Percentiles rank a stretch among this genome's conserved stretches.
Evolutionary conservation across 2,113 vertebrate species (phyloP).

Genomic region (Hippocampus comes): DNA sequence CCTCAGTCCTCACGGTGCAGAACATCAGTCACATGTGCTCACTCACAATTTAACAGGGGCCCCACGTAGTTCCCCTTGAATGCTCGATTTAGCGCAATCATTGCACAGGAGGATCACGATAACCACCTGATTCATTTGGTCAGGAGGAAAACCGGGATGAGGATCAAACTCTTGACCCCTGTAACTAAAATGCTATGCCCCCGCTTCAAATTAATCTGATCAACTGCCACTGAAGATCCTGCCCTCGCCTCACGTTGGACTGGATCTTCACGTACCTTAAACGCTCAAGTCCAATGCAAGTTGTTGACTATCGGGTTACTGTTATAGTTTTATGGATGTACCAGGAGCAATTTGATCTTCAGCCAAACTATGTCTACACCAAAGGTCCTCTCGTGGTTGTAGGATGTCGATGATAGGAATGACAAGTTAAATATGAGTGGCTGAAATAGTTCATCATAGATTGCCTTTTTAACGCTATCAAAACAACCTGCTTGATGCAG

Average conservation of each 20-base stretch:
- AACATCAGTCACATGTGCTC: slow-evolving; percentile 53
- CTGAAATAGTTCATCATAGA: too few relatives aligned
- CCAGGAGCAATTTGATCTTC: too few relatives aligned
- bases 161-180: slow-evolving; percentile 51
- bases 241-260: slow-evolving; percentile 4
- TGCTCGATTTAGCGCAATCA: slow-evolving; percentile 72
- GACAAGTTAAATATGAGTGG: too few relatives aligned
- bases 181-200: slow-evolving; percentile 26
- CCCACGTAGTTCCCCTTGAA: slow-evolving; percentile 53
- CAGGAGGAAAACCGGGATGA: slow-evolving; percentile 34
- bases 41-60: slow-evolving; percentile 49
- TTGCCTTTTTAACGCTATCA: too few relatives aligned
- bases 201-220: slow-evolving; percentile 41
- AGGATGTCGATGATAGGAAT: too few relatives aligned
- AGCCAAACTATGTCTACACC: too few relatives aligned
- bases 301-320: not conserved
- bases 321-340: too few relatives aligned
- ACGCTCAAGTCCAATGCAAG: not conserved
- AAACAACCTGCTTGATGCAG: too few relatives aligned
- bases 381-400: too few relatives aligned
- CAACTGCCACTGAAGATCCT: slow-evolving; percentile 33
- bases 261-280: not conserved
- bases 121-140: slow-evolving; percentile 44
- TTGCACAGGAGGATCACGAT: slow-evolving; percentile 46
- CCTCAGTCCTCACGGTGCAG: slow-evolving; percentile 28